Conservation (phyloP, 2,888 invertebrate genomes). For the Pandemis corylana region DNA sequence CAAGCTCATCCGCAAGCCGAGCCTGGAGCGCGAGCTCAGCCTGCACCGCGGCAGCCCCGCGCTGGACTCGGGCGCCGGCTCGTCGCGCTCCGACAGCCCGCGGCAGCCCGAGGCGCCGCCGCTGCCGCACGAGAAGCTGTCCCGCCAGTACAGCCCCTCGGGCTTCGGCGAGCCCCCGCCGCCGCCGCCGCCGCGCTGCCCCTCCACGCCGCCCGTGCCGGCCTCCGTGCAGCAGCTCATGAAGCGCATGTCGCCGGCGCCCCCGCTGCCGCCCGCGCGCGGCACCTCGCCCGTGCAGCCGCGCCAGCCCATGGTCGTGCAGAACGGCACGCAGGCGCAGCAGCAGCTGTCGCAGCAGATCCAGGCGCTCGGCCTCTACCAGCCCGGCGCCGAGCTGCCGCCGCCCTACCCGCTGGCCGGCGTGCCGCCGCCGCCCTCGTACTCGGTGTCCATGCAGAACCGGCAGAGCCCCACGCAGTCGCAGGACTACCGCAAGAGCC, state of each 20-base stretch:
- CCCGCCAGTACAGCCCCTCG: conserved; percentile 90
- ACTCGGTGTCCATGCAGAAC: conserved; percentile 93
- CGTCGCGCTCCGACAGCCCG: conserved; percentile 95
- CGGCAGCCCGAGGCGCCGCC: conserved; percentile 86
- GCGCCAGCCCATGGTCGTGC: conserved; percentile 92
- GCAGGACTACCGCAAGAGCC: conserved; percentile 93
- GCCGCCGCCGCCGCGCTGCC: conserved; percentile 90
- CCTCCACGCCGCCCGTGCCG: conserved; percentile 88
- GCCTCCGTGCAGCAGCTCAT: conserved; percentile 85
- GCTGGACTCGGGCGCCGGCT: conserved; percentile 94
- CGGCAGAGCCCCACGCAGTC: conserved; percentile 94
- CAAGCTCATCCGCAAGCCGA: conserved; percentile 94
- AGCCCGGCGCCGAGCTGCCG: conserved; percentile 87
- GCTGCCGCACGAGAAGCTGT: conserved; percentile 87
- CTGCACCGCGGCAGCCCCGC: conserved; percentile 93
- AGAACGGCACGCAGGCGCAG: conserved; percentile 92
- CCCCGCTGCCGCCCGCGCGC: conserved; percentile 86
- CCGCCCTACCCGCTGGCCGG: conserved; percentile 88
- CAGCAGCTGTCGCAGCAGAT: conserved; percentile 95
- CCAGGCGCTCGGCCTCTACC: conserved; percentile 92
- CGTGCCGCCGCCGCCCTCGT: conserved; percentile 92
- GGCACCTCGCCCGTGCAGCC: conserved; percentile 91
- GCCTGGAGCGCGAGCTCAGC: conserved; percentile 92
- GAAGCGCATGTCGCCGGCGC: conserved; percentile 87
- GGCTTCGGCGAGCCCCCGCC: conserved; percentile 88